Evolutionary conservation across 2,113 vertebrate genomes (phyloP).

Genomic region (Phyllostomus discolor): DNA sequence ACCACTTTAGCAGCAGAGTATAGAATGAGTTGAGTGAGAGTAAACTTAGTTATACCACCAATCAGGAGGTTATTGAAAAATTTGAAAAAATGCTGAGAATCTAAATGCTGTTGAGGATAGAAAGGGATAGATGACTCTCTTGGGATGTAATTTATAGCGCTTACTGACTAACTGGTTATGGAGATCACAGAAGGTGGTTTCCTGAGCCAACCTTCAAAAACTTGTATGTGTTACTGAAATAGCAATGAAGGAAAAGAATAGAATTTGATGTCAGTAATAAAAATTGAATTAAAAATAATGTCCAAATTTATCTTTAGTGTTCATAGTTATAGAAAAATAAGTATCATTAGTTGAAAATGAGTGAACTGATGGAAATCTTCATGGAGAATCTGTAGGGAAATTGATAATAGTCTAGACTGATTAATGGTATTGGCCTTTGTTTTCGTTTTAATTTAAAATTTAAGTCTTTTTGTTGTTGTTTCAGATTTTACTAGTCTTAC

Average conservation of each 20-base stretch:
- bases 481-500: neutral
- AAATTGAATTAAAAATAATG: neutral
- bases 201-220: neutral
- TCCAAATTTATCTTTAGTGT: neutral
- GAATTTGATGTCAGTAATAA: neutral
- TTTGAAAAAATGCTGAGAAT: neutral
- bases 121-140: neutral
- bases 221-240: neutral
- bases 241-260: neutral
- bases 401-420: neutral
- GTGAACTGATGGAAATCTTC: neutral
- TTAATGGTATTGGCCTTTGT: neutral
- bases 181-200: neutral
- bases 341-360: slow-evolving; percentile 1
- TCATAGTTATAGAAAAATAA: neutral
- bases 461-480: neutral
- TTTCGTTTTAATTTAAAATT: slow-evolving; percentile 8
- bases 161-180: neutral
- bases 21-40: neutral
- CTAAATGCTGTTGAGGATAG: neutral
- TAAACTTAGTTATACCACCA: neutral
- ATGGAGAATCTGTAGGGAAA: neutral
- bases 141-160: neutral
- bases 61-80: neutral
- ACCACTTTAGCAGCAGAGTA: neutral